phyloP scores from a whole-genome alignment of 2,888 invertebrate species.

The Stenodera caucasica region DNA sequence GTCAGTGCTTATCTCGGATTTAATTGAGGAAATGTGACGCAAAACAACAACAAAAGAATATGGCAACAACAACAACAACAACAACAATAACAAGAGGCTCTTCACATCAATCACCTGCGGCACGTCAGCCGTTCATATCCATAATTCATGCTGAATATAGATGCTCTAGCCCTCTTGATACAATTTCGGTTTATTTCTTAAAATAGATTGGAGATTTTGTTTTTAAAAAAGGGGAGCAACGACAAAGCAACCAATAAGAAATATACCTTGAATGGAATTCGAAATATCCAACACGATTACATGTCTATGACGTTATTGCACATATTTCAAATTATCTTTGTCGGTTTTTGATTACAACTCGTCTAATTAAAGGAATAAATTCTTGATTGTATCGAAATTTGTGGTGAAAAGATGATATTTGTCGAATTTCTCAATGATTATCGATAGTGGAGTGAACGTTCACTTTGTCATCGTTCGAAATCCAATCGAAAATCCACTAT shows the following conservation, averaged over 20 bases:
- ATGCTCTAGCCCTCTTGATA: neutral
- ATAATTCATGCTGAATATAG: constrained; percentile 15
- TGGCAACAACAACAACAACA: neutral
- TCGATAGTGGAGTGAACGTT: neutral
- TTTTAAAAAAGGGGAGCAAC: neutral
- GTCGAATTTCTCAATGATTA: neutral
- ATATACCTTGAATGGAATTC: constrained; percentile 8
- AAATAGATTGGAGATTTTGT: neutral
- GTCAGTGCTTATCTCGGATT: neutral
- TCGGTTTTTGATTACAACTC: neutral
- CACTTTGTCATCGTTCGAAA: neutral
- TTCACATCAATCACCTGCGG: constrained; percentile 16
- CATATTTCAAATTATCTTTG: constrained; percentile 3
- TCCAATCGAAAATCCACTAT: neutral
- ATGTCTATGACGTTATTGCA: constrained; percentile 7
- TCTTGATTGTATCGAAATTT: too few relatives aligned
- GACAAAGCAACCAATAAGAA: neutral
- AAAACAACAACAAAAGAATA: neutral
- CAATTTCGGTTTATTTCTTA: neutral
- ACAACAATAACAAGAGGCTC: constrained; percentile 7
- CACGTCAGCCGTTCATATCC: constrained; percentile 14
- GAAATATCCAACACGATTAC: constrained; percentile 7
- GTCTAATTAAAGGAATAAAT: constrained; percentile 2
- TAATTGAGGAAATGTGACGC: neutral
- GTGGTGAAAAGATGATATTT: neutral